Conservation (phyloP, 2,888 invertebrate species). For the Synanthedon tipuliformis region DNA sequence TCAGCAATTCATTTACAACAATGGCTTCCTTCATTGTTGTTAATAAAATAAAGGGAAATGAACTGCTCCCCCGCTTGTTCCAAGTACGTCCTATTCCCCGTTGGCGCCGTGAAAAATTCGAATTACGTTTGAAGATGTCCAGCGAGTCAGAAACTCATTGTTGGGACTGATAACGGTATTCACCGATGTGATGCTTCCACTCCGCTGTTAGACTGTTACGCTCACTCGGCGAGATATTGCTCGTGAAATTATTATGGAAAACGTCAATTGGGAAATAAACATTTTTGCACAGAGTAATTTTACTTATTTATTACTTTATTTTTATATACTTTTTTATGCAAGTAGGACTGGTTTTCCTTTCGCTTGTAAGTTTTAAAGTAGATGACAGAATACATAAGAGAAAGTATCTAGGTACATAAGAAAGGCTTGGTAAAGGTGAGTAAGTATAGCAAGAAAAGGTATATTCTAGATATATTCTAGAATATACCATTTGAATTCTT, state of each 20-base stretch:
- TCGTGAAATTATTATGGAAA: conserved; percentile 50
- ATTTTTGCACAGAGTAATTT: background rate
- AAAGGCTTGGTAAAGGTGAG: too few relatives aligned
- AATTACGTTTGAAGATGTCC: conserved; percentile 55
- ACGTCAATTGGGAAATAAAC: conserved; percentile 30
- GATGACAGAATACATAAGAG: too few relatives aligned
- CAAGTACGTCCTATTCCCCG: background rate
- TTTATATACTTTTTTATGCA: too few relatives aligned
- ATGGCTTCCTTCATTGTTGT: background rate
- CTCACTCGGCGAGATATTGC: conserved; percentile 23
- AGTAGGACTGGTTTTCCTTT: too few relatives aligned
- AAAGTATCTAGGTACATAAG: too few relatives aligned
- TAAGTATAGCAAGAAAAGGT: too few relatives aligned
- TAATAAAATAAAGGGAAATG: background rate
- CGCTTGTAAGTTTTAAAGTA: too few relatives aligned
- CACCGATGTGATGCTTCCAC: conserved; percentile 29
- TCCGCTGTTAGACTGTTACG: conserved; percentile 1
- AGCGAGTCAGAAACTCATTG: conserved; percentile 66
- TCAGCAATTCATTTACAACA: too few relatives aligned
- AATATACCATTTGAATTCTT: too few relatives aligned
- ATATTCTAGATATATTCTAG: too few relatives aligned
- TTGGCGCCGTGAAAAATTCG: conserved; percentile 42
- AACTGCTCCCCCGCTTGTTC: background rate
- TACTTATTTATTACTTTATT: too few relatives aligned
- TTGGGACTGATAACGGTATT: conserved; percentile 50